Evolutionary conservation across 2,888 invertebrate species (phyloP), one percentile per base, ranked within the genome.

Genomic region (Stenurella melanura): DNA sequence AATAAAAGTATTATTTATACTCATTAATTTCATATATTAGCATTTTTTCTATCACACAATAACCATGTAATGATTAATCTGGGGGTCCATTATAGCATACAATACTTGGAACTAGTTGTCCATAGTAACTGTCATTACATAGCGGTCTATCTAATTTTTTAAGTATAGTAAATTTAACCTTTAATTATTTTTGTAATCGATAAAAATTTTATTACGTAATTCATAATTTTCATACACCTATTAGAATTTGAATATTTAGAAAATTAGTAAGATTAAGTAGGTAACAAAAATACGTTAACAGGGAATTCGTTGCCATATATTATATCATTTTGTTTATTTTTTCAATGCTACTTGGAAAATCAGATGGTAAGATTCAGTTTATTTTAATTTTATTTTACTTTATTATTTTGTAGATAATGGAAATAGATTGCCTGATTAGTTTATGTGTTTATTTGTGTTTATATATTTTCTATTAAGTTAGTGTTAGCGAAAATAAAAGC

Each of bases 361-460:
- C 88, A 90, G 90, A 90, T 89, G 90, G 90, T 90, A 90, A 90
- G 90, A 86, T 89, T 89, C 88, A 88, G 87, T 86, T 89, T 88
- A 83, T 79, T 84, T 81, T 76, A 69, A 66, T 73, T 73, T 71
- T 74, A 71, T 73, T 77, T 75, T 78, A 73, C 77, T 73, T 79
- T 80, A 74, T 67, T 66, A 63, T 75, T 74, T 57, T 63, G 81
- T 81, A 78, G 80, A 74, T 64, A 73, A 78, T 79, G 70, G 81
- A 79, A 66, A 74, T 85, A 85, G 85, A 78, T 66, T 86, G 86
- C 86, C 84, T 86, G 86, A 70, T 75, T 73, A 77, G 77, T 74
- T 30, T 73, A 54, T 73, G 64, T 76, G 77, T 75, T 66, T 26
- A 57, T 19, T 75, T 75, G 58, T 66, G 66, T 63, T 57, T 64